A percentile compares a stretch with the other conserved stretches of the same genome.
These are phyloP conservation scores for Platycercus adscitus DNA, from an alignment of 2,113 vertebrate genomes.

Conservation along the genomic window DNA sequence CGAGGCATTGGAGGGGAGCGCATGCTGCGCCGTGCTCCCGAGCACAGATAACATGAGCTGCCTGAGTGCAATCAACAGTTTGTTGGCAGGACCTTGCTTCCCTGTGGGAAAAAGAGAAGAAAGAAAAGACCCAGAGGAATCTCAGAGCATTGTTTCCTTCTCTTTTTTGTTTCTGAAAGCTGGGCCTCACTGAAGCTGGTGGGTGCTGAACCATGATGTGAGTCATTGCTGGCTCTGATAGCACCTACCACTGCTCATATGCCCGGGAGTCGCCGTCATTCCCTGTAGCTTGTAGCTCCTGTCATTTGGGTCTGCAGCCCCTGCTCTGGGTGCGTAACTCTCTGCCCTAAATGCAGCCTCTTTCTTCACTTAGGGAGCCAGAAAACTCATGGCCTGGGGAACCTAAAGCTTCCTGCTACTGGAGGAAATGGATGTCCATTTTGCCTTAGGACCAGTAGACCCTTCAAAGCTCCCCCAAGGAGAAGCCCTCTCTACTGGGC, in stretches of 20 bases:
- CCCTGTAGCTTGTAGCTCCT: neutral
- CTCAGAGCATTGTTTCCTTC: neutral
- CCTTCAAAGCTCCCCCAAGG: no score
- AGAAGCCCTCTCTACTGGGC: neutral
- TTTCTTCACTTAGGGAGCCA: neutral
- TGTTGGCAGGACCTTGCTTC: neutral
- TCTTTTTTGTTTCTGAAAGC: neutral
- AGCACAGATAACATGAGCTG: neutral
- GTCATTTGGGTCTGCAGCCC: neutral
- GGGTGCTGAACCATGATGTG: neutral
- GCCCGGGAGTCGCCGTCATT: neutral
- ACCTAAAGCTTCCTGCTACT: neutral
- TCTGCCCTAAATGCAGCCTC: neutral
- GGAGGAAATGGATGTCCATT: neutral
- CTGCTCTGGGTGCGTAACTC: neutral
- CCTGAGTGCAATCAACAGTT: neutral
- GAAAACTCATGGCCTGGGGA: neutral
- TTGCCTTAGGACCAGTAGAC: neutral
- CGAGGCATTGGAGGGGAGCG: neutral
- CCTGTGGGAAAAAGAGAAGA: neutral
- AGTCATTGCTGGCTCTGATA: neutral
- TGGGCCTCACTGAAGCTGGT: neutral
- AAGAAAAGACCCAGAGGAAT: neutral
- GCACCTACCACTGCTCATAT: neutral
- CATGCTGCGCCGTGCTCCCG: neutral